Evolutionary conservation across 2,113 vertebrate species (phyloP).

Genomic region (Scophthalmus maximus): DNA sequence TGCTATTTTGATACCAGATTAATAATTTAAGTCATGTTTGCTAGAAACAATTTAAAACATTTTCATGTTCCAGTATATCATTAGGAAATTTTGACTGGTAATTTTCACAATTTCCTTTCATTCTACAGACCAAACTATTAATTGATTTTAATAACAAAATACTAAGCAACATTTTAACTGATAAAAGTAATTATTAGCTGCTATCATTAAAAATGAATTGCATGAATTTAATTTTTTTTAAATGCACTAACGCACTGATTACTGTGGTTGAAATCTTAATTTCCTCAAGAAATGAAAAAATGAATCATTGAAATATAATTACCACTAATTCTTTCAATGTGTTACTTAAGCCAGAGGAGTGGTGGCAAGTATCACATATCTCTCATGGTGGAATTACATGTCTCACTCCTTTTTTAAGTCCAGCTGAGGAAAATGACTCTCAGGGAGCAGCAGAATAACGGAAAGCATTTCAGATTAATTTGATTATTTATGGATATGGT

Average conservation of each 20-base stretch:
- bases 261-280: too few relatives aligned
- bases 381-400: constrained; percentile 6
- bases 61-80: neutral
- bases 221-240: too few relatives aligned
- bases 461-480: constrained; percentile 43
- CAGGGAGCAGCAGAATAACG: constrained; percentile 9
- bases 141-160: neutral
- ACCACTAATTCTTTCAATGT: constrained; percentile 1
- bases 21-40: neutral
- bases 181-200: neutral
- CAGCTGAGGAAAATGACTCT: neutral
- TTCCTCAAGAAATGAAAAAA: too few relatives aligned
- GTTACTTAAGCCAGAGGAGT: neutral
- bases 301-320: too few relatives aligned
- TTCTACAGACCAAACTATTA: neutral
- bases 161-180: too few relatives aligned
- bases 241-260: constrained; percentile 3
- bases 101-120: neutral
- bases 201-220: neutral
- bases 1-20: neutral
- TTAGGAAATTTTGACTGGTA: neutral
- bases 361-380: neutral
- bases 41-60: too few relatives aligned
- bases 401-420: constrained; percentile 11
- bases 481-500: too few relatives aligned